phyloP scores from a whole-genome alignment of 2,797 vertebrate genomes.

The Poliocrania exsul region DNA sequence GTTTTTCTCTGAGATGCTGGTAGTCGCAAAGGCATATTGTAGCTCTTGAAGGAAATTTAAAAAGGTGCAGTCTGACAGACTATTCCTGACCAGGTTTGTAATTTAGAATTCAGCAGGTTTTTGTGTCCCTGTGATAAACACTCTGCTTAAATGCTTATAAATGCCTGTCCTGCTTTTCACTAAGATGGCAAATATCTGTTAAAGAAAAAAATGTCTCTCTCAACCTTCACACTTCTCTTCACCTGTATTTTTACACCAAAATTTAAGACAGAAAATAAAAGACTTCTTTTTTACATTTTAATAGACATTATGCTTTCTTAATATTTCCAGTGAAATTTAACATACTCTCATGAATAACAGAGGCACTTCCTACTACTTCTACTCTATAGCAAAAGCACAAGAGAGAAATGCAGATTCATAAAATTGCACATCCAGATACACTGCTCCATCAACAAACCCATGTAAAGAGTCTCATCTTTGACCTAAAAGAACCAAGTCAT shows the following conservation, averaged over 20 bases:
- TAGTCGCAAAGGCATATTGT: neutral
- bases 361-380: neutral
- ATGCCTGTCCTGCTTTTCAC: neutral
- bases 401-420: neutral
- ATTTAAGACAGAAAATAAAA: neutral
- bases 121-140: neutral
- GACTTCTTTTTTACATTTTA: neutral
- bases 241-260: neutral
- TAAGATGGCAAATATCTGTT: neutral
- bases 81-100: neutral
- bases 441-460: rapidly evolving
- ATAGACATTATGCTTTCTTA: neutral
- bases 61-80: neutral
- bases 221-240: neutral
- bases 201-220: neutral
- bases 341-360: neutral
- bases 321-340: neutral
- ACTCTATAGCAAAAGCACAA: neutral
- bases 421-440: neutral
- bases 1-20: neutral
- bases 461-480: neutral
- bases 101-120: neutral
- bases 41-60: neutral
- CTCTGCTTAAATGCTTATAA: neutral
- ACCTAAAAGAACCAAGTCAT: neutral